Percentiles rank a stretch among this genome's conserved stretches.
phyloP scores from a whole-genome alignment of 1,140 invertebrate species.

The Eumeta japonica region DNA sequence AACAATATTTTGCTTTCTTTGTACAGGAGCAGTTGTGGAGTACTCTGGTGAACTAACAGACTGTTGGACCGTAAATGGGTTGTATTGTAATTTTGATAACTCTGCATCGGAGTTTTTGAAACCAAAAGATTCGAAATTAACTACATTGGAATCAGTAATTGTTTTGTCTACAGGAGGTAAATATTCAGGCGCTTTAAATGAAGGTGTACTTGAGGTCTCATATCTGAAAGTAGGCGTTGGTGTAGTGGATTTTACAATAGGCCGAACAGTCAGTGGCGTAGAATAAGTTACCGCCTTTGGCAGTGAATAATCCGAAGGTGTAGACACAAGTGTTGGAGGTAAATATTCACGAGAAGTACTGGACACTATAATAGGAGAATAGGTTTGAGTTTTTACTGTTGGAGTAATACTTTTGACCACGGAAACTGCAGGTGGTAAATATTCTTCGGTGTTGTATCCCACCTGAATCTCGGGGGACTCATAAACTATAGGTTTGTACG shows the following conservation, averaged over 20 bases:
- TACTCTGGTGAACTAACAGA: slow-evolving; percentile 10
- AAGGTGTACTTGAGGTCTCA: slow-evolving; percentile 26
- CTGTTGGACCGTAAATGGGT: slow-evolving; percentile 31
- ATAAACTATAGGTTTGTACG: slow-evolving; percentile 28
- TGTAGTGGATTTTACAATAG: slow-evolving; percentile 16
- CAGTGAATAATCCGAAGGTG: slow-evolving; percentile 8
- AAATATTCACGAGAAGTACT: slow-evolving; percentile 31
- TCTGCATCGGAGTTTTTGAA: slow-evolving; percentile 16
- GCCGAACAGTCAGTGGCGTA: slow-evolving; percentile 14
- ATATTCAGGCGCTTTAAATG: slow-evolving; percentile 41
- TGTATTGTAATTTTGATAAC: slow-evolving; percentile 20
- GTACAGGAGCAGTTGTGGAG: slow-evolving; percentile 19
- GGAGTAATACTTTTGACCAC: slow-evolving; percentile 25
- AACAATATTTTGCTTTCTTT: slow-evolving; percentile 44
- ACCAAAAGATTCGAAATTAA: slow-evolving; percentile 20
- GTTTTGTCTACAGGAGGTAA: slow-evolving; percentile 32
- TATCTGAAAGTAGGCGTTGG: slow-evolving; percentile 20
- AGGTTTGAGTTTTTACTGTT: slow-evolving; percentile 17
- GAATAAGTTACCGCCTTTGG: slow-evolving; percentile 9
- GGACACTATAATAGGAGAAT: slow-evolving; percentile 24
- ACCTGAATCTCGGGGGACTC: slow-evolving; percentile 38
- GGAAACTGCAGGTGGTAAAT: slow-evolving; percentile 37
- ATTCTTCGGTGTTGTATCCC: slow-evolving; percentile 38
- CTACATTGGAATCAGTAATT: slow-evolving; percentile 8
- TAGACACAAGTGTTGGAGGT: slow-evolving; percentile 13